These are phyloP conservation scores for Elysia crispata DNA, from an alignment of 2,888 invertebrate species.

Conservation along the genomic window DNA sequence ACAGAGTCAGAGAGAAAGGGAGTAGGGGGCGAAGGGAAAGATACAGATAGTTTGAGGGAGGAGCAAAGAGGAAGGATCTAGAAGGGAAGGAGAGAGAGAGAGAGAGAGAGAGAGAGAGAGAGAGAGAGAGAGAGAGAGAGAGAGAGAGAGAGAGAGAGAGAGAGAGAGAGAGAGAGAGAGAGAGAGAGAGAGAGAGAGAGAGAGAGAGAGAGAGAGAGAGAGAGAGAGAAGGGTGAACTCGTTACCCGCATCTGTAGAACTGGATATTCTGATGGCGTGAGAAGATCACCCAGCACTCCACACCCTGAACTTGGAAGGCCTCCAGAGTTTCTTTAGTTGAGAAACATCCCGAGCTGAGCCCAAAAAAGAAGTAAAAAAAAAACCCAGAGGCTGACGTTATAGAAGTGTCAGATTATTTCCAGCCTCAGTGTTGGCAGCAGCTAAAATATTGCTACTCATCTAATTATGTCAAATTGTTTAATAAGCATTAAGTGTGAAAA, in stretches of 20 bases:
- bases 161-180: background rate
- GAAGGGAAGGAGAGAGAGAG: conserved; percentile 1
- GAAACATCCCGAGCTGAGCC: too few relatives aligned
- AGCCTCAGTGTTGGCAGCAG: too few relatives aligned
- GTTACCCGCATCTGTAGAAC: too few relatives aligned
- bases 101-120: conserved; percentile 20
- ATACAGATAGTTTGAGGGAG: background rate
- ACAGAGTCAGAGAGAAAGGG: background rate
- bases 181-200: conserved; percentile 21
- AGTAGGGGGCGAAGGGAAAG: background rate
- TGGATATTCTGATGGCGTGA: background rate
- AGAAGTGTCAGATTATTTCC: too few relatives aligned
- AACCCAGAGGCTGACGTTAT: too few relatives aligned
- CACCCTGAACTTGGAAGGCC: too few relatives aligned
- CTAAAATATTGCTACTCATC: too few relatives aligned
- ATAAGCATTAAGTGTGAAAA: too few relatives aligned
- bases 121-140: background rate
- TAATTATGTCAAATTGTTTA: too few relatives aligned
- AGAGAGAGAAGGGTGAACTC: background rate
- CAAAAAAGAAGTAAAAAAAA: too few relatives aligned
- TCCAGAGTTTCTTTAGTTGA: too few relatives aligned
- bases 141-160: conserved; percentile 14
- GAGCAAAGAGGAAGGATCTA: background rate
- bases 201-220: conserved; percentile 5
- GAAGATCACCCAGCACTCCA: background rate